phyloP scores from a whole-genome alignment of 1,140 invertebrate species.

The Muscidifurax raptorellus region DNA sequence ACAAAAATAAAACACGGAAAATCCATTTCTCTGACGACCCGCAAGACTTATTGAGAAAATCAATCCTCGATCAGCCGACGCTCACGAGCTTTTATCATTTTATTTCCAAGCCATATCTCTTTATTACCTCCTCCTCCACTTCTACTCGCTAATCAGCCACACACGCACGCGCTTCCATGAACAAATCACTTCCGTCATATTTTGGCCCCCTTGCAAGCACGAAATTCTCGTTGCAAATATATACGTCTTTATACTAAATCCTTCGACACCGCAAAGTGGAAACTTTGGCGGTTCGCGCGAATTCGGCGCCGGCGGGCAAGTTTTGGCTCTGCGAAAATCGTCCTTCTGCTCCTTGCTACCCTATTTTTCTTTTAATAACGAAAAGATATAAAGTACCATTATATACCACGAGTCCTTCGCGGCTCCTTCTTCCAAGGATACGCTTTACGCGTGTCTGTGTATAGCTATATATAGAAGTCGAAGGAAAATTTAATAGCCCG shows the following conservation, averaged over 20 bases:
- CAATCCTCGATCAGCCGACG: background rate
- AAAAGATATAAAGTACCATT: background rate
- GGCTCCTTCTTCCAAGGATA: background rate
- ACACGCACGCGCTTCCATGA: background rate
- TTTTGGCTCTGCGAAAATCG: background rate
- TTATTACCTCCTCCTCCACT: background rate
- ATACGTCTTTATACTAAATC: background rate
- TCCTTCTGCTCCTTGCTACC: background rate
- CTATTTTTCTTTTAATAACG: background rate
- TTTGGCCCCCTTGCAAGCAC: background rate
- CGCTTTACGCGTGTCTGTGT: too few relatives aligned
- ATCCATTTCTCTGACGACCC: background rate
- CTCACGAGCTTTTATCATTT: background rate
- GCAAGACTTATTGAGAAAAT: background rate
- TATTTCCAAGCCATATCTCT: background rate
- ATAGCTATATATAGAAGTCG: background rate
- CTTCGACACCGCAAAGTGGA: background rate
- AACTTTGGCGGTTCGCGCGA: background rate
- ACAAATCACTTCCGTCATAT: background rate
- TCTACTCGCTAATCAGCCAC: background rate
- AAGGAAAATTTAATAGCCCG: background rate
- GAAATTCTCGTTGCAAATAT: background rate
- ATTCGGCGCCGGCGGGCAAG: background rate
- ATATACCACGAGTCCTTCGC: too few relatives aligned
- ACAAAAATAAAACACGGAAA: background rate